Conservation (phyloP, 1,140 invertebrate species). For the Pygmarrhopalites habei region DNA sequence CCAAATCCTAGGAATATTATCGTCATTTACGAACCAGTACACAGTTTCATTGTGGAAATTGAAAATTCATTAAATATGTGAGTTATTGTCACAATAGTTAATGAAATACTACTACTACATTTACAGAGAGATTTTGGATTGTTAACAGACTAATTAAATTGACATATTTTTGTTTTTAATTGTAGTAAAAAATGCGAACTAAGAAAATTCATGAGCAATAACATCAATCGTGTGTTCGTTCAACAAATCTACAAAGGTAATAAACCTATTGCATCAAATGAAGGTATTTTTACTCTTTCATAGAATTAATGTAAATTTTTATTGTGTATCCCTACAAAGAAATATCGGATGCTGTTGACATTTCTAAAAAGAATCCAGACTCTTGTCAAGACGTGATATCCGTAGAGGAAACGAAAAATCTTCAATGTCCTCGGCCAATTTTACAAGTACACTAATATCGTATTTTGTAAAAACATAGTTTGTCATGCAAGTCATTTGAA, state of each 20-base stretch:
- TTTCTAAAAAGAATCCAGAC: slow-evolving; percentile 63
- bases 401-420: slow-evolving; percentile 56
- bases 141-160: too few species aligned
- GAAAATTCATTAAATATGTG: slow-evolving; percentile 57
- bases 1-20: slow-evolving; percentile 68
- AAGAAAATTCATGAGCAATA: slow-evolving; percentile 65
- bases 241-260: slow-evolving; percentile 40
- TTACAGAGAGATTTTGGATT: background rate
- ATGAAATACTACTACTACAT: too few species aligned
- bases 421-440: slow-evolving; percentile 58
- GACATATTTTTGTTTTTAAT: background rate
- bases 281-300: too few species aligned
- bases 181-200: slow-evolving; percentile 57
- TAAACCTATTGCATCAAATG: too few species aligned
- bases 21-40: slow-evolving; percentile 64
- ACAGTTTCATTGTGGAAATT: slow-evolving; percentile 68
- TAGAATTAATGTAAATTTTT: too few species aligned
- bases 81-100: too few species aligned
- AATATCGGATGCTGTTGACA: slow-evolving; percentile 55
- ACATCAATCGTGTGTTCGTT: slow-evolving; percentile 60
- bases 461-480: too few species aligned
- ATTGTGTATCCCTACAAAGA: too few species aligned
- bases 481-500: too few species aligned
- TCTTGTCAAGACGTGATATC: slow-evolving; percentile 62
- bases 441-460: too few species aligned